Evolutionary conservation across 2,797 vertebrate genomes (phyloP), one percentile per base, ranked within the genome.

Genomic region (Nannoperca australis): DNA sequence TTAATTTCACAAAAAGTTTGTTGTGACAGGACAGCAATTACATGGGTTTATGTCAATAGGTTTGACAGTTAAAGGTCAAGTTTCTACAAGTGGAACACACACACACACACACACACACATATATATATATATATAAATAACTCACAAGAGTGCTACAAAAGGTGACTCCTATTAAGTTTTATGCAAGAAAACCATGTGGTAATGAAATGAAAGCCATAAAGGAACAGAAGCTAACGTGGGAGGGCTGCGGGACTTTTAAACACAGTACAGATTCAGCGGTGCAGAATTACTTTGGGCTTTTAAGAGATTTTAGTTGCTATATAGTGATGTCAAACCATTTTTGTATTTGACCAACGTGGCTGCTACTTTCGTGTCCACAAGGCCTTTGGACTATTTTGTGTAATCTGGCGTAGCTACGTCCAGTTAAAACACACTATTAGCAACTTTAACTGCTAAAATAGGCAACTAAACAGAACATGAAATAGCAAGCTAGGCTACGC

Each of bases 401-500:
- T 34, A 5, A 2, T 36, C 18, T 5, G 24, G 24, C 7, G 32
- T 44, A 24, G 7, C 59, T 14, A 32, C 20, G 1, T 56, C 9
- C 3, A n/a, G 14, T 27, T 17, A 58, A 30, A 40, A 40, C 9
- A 22, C 12, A 30, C 7, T 4, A 7, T 1, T 1, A 30, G 0
- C 42, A 34, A 27, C 9, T 2, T 14, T 10, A 38, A 3, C 36
- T 7, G 12, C 5, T 10, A 8, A 56, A 27, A 24, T 7, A 2
- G 32, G 1, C 7, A 6, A 15, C 10, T 7, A 3, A 24, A 32
- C 7, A 50, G 0, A 63, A 34, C 50, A 58, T 12, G 62, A 15
- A 2, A 6, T 0, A 51, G 78, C 84, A 75, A 77, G 78, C 56
- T 62, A 36, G 1, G n/a, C 32, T 66, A 42, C 10, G 15, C 3